Percentiles rank a stretch among this genome's conserved stretches.
These are phyloP conservation scores for Kryptolebias marmoratus DNA, from an alignment of 2,113 vertebrate species.

Conservation along the genomic window DNA sequence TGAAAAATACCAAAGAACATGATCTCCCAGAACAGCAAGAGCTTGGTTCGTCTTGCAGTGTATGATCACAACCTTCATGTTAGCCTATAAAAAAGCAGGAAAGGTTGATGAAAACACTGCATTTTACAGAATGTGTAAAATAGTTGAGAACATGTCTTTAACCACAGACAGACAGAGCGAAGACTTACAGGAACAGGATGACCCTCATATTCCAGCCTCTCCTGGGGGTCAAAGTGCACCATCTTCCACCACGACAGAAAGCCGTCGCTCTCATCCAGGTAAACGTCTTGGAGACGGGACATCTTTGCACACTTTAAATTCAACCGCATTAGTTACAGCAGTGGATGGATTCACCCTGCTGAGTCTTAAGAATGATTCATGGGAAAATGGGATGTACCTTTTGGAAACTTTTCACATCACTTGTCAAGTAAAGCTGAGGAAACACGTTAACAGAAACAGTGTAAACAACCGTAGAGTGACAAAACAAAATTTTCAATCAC, in stretches of 20 bases:
- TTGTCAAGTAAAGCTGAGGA: constrained; percentile 87
- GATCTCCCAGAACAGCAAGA: constrained; percentile 83
- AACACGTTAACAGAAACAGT: constrained; percentile 16
- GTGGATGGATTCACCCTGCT: background rate
- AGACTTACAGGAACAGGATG: constrained; percentile 85
- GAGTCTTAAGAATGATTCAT: background rate
- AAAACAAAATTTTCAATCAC: background rate
- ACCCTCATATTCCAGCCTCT: constrained; percentile 89
- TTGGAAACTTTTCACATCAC: constrained; percentile 84
- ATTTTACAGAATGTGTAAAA: background rate
- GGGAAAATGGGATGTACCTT: constrained; percentile 57
- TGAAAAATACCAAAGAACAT: constrained; percentile 82
- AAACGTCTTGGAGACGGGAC: constrained; percentile 88
- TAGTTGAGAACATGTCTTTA: background rate
- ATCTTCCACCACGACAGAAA: constrained; percentile 87
- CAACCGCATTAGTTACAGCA: constrained; percentile 4
- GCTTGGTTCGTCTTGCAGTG: constrained; percentile 89
- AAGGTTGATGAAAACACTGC: background rate
- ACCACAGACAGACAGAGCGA: background rate
- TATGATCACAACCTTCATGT: constrained; percentile 82
- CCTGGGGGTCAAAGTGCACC: constrained; percentile 84
- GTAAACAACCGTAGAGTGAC: background rate
- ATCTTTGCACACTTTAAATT: constrained; percentile 75
- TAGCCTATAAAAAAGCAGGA: constrained; percentile 76
- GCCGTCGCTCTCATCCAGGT: constrained; percentile 77